Evolutionary conservation across 1,140 invertebrate species (phyloP).

Genomic region (Drosophila carrolli): DNA sequence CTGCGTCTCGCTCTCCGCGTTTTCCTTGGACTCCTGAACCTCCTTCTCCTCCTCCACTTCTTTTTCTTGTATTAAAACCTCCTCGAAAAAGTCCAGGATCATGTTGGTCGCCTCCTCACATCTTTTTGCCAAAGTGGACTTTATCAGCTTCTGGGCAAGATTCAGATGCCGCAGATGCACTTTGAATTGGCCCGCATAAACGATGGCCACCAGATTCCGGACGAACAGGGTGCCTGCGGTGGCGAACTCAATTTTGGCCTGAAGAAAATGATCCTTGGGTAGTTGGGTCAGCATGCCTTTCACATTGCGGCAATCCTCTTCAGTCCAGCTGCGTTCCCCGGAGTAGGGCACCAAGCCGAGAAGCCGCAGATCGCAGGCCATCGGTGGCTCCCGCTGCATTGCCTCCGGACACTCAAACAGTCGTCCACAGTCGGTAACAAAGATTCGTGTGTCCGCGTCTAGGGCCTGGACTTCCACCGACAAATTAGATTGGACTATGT

Average conservation of each 20-base stretch:
- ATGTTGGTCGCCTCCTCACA: background rate
- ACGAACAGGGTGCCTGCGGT: constrained; percentile 10
- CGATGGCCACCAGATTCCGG: background rate
- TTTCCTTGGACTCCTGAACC: background rate
- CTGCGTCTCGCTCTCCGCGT: too few relatives aligned
- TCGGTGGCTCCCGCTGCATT: background rate
- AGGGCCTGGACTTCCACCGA: constrained; percentile 45
- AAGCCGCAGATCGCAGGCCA: constrained; percentile 46
- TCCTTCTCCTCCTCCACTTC: too few relatives aligned
- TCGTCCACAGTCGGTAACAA: constrained; percentile 12
- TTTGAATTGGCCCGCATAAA: background rate
- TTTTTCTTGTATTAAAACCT: background rate
- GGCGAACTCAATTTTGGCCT: constrained; percentile 5
- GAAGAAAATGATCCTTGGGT: background rate
- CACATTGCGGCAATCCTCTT: background rate
- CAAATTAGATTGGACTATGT: constrained; percentile 22
- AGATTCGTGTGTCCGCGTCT: constrained; percentile 49
- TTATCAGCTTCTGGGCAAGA: background rate
- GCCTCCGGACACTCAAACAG: constrained; percentile 42
- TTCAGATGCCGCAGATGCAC: background rate
- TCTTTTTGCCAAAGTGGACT: background rate
- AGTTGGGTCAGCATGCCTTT: background rate
- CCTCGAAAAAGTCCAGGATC: background rate
- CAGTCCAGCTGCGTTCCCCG: constrained; percentile 5
- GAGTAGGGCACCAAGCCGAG: background rate